Evolutionary conservation across 1,140 invertebrate genomes (phyloP).

Genomic region (Drosophila ananassae): DNA sequence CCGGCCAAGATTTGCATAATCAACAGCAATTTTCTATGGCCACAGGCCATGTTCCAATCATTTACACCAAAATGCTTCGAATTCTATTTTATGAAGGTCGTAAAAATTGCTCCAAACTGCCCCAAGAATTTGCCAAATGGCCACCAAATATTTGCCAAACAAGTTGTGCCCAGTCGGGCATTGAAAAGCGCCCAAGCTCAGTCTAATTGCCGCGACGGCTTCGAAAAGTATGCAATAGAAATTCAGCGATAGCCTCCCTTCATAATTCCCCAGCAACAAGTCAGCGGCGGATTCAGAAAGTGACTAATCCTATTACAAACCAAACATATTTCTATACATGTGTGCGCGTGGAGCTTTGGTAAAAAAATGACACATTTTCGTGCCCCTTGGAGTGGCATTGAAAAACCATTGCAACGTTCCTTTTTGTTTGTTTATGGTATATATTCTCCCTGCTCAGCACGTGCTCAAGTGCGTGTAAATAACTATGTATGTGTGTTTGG

Average conservation of each 20-base stretch:
- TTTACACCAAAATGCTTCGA: conserved; percentile 17
- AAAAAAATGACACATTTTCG: conserved; percentile 38
- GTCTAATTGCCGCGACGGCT: conserved; percentile 17
- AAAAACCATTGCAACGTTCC: conserved; percentile 65
- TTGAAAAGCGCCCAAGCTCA: neutral
- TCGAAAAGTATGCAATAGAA: conserved; percentile 25
- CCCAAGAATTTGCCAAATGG: conserved; percentile 6
- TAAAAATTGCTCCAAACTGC: conserved; percentile 22
- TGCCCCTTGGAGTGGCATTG: conserved; percentile 45
- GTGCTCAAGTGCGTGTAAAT: conserved; percentile 77
- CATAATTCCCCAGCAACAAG: conserved; percentile 43
- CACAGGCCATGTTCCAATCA: conserved; percentile 23
- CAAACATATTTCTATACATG: conserved; percentile 5
- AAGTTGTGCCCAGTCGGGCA: neutral
- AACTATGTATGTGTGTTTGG: conserved; percentile 30
- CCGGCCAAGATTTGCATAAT: conserved; percentile 41
- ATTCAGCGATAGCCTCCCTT: conserved; percentile 10
- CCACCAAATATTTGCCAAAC: conserved; percentile 1
- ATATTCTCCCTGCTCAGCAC: conserved; percentile 60
- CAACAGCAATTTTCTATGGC: conserved; percentile 20
- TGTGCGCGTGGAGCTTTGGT: neutral
- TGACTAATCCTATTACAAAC: conserved; percentile 35
- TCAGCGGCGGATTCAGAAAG: conserved; percentile 25
- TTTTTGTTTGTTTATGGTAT: conserved; percentile 49
- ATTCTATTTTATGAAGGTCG: conserved; percentile 13